Evolutionary conservation across 1,140 invertebrate species (phyloP).

Genomic region (Hermetia illucens): DNA sequence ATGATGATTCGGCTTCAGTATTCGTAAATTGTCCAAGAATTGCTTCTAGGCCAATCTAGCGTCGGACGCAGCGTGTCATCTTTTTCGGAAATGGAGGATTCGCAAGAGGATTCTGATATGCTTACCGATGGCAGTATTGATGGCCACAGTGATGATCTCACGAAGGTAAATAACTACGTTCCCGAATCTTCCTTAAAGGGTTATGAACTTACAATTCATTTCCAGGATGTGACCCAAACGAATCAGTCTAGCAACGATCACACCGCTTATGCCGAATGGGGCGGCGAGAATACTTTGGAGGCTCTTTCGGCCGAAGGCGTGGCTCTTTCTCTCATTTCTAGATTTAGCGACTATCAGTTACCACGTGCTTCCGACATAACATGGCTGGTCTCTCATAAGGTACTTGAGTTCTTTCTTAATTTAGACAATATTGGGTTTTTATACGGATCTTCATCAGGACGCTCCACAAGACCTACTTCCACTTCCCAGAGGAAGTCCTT

Average conservation of each 20-base stretch:
- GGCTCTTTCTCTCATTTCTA: conserved; percentile 59
- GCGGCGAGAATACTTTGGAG: conserved; percentile 6
- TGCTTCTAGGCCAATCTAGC: too few species aligned
- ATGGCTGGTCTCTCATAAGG: conserved; percentile 62
- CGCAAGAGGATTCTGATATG: too few species aligned
- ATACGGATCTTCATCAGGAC: conserved; percentile 33
- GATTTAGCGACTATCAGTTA: conserved; percentile 62
- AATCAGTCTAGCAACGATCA: conserved; percentile 4
- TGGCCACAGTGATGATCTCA: too few species aligned
- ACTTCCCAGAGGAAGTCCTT: conserved; percentile 49
- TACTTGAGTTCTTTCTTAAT: neutral
- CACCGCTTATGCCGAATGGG: conserved; percentile 11
- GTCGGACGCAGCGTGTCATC: too few species aligned
- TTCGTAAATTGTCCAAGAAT: too few species aligned
- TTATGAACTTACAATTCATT: too few species aligned
- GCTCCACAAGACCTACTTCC: conserved; percentile 64
- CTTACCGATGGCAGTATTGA: too few species aligned
- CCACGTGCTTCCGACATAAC: conserved; percentile 64
- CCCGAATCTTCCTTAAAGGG: too few species aligned
- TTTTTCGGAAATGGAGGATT: too few species aligned
- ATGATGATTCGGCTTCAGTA: too few species aligned
- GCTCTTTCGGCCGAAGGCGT: conserved; percentile 58
- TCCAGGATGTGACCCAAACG: too few species aligned
- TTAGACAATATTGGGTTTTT: neutral
- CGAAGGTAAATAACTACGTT: too few species aligned